Evolutionary conservation across 2,113 vertebrate species (phyloP).

Genomic region (Bungarus multicinctus): DNA sequence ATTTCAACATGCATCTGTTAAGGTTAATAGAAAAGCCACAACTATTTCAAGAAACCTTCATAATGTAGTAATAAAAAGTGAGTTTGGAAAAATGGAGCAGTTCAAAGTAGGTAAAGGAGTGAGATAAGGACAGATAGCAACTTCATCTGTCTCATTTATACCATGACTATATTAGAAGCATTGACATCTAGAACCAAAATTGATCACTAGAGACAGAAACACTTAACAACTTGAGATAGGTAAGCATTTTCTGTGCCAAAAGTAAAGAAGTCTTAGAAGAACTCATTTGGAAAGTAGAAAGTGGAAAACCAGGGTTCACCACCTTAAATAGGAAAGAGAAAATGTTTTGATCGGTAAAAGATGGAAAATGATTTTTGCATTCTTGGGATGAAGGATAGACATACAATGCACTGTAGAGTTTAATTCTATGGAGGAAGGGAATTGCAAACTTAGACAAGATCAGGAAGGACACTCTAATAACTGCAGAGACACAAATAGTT

Average conservation of each 20-base stretch:
- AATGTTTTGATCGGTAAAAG: neutral
- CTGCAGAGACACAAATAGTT: neutral
- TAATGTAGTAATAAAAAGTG: neutral
- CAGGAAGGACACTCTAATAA: neutral
- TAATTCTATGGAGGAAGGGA: neutral
- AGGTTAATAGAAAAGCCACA: neutral
- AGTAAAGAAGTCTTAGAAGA: neutral
- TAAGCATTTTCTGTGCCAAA: neutral
- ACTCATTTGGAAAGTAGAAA: neutral
- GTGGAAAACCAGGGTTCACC: neutral
- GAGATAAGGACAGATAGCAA: neutral
- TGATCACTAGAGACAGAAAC: neutral
- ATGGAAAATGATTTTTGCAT: neutral
- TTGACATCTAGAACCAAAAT: neutral
- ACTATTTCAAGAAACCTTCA: neutral
- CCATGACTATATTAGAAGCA: neutral
- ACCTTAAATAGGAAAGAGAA: neutral
- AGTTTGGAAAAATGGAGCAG: neutral
- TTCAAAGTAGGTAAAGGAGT: neutral
- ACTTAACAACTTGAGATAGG: neutral
- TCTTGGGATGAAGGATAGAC: neutral
- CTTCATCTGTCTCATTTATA: neutral
- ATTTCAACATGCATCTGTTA: neutral
- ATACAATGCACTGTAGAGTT: neutral
- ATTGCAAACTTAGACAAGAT: neutral